Conservation (phyloP, 2,797 vertebrate species). For the Bovichtus diacanthus region DNA sequence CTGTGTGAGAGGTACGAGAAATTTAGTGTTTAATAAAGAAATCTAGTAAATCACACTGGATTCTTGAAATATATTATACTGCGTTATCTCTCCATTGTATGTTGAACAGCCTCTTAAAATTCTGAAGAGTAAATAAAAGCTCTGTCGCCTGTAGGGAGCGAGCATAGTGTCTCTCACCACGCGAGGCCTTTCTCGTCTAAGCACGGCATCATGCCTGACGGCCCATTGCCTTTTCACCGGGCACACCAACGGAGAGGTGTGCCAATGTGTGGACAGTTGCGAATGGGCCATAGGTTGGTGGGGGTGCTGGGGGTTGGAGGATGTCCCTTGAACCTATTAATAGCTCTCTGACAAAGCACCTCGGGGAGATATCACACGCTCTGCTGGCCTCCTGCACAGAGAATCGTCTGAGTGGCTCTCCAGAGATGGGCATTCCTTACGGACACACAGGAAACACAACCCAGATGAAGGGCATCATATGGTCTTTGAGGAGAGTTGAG, state of each 20-base stretch:
- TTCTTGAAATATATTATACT: constrained; percentile 3
- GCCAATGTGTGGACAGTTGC: constrained; percentile 58
- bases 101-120: constrained; percentile 19
- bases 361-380: constrained; percentile 79
- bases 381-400: constrained; percentile 70
- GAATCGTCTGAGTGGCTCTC: constrained; percentile 71
- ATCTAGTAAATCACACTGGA: constrained; percentile 14
- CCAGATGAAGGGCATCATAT: constrained; percentile 55
- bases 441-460: constrained; percentile 57
- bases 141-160: constrained; percentile 16
- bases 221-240: constrained; percentile 46
- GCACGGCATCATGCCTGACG: constrained; percentile 64
- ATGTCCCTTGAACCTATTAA: constrained; percentile 83
- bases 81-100: constrained; percentile 7
- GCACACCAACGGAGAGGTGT: constrained; percentile 46
- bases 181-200: constrained; percentile 40
- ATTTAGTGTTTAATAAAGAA: constrained; percentile 15
- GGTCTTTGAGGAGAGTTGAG: constrained; percentile 39
- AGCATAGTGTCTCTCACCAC: constrained; percentile 12
- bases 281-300: constrained; percentile 59
- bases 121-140: constrained; percentile 35
- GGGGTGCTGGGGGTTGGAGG: constrained; percentile 58
- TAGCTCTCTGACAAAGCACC: constrained; percentile 76
- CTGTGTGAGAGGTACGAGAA: constrained; percentile 14
- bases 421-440: constrained; percentile 69